phyloP scores from a whole-genome alignment of 53 echinoderm and acorn worm genomes.

The Paracentrotus lividus region DNA sequence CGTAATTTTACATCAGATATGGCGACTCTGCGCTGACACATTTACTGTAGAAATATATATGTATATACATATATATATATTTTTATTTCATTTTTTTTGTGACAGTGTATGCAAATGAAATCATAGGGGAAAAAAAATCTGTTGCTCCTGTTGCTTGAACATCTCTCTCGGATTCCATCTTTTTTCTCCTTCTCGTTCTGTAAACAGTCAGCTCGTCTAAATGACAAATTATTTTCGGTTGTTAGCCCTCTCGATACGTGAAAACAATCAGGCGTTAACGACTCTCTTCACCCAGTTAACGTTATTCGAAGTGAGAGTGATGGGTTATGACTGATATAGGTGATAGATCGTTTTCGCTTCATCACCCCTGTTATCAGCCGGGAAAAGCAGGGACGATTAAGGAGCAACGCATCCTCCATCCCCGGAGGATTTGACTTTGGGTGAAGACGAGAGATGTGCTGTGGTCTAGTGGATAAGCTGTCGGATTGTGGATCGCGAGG shows the following conservation, averaged over 20 bases:
- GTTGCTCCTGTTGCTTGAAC: neutral
- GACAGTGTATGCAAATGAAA: no score
- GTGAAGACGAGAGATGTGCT: neutral
- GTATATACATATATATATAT: no score
- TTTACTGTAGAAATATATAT: no score
- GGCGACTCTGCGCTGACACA: no score
- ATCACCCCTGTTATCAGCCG: neutral
- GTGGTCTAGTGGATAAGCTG: no score
- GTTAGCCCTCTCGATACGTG: conserved; percentile 10
- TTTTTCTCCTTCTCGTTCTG: neutral
- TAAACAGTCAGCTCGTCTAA: neutral
- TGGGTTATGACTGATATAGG: conserved; percentile 17
- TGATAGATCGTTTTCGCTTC: neutral
- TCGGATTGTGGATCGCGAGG: no score
- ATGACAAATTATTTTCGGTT: conserved; percentile 32
- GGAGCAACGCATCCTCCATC: neutral
- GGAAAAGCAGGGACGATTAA: neutral
- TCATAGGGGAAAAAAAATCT: no score
- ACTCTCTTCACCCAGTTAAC: neutral
- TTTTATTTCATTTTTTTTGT: no score
- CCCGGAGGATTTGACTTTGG: neutral
- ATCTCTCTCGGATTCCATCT: neutral
- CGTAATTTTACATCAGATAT: no score
- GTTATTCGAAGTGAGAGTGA: conserved; percentile 1
- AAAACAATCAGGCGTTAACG: conserved; percentile 40